Base-by-base conservation (phyloP, 2,113 vertebrate species). In the Emydura subglobosa region DNA sequence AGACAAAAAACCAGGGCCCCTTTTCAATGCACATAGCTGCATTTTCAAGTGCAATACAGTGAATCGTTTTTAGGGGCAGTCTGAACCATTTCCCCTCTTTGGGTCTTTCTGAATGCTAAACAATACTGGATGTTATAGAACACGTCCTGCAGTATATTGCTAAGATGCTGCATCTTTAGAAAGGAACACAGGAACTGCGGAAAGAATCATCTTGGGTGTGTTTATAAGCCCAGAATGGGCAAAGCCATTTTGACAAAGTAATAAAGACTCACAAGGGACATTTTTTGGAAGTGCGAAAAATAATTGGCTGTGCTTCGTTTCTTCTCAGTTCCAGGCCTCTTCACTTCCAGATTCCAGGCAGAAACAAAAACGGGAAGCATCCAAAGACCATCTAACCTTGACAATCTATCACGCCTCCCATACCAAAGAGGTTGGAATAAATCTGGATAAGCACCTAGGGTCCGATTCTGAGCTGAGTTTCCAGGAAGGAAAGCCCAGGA, bases 401-500 rank as follows among this genome's bases (percentile, higher is more conserved):
- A 49, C 92, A 34, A 50, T 44, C 57, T 53, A 27, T 65, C 55
- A 51, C 1, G 1, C 39, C 39, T 25, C 4, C 39, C 3, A 61
- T 7, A 51, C 61, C 22, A 8, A 24, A 16, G 44, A 6, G 0
- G 5, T 50, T 76, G 4, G 79, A 51, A 54, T 87, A 68, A 61
- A 53, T 27, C 87, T 34, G 2, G 19, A 21, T 0, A 0, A 0
- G 27, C 21, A 2, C 42, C 59, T 4, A 1, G 51, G 82, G 25
- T 29, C 19, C 49, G 4, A 0, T 1, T 5, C 61, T 8, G 39
- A 85, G 11, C 24, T 39, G 24, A 1, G 19, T 17, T 74, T 2
- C 0, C 29, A 1, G 53, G 25, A 5, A 0, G 5, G 3, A 1
- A 0, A 1, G n/a, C 51, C 34, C 0, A 0, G 79, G 17, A 0